phyloP scores from a whole-genome alignment of 2,113 vertebrate species.

The Tauraco erythrolophus region DNA sequence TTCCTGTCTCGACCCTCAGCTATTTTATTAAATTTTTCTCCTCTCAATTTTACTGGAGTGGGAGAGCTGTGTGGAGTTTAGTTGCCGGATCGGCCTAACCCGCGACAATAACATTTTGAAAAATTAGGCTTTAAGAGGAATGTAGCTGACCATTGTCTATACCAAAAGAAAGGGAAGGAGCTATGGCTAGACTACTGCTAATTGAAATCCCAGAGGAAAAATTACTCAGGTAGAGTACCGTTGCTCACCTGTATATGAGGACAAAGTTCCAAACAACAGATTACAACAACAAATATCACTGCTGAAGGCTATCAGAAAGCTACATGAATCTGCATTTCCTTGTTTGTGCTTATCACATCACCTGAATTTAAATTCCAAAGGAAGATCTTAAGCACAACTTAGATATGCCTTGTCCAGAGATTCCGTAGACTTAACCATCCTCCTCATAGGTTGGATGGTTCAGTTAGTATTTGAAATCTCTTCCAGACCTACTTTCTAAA shows the following conservation, averaged over 20 bases:
- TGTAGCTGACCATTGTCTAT: neutral
- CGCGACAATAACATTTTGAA: neutral
- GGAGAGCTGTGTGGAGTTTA: too few species aligned
- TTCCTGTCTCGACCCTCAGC: too few species aligned
- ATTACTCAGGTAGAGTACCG: neutral
- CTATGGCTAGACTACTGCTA: neutral
- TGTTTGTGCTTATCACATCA: neutral
- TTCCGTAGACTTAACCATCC: neutral
- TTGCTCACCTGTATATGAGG: neutral
- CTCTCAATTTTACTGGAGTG: too few species aligned
- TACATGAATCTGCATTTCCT: neutral
- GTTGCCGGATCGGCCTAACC: too few species aligned
- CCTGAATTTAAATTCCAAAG: neutral
- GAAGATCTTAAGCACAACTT: neutral
- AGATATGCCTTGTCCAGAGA: neutral
- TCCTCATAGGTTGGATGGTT: neutral
- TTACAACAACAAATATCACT: neutral
- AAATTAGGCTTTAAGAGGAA: neutral
- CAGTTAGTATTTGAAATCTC: neutral
- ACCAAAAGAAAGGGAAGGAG: neutral
- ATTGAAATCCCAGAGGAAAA: neutral
- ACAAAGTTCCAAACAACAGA: neutral
- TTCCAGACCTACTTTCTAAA: neutral
- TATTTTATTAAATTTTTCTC: too few species aligned
- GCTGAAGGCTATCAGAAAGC: neutral